phyloP scores from a whole-genome alignment of 2,888 invertebrate species.

The Sclerodermus sp. region DNA sequence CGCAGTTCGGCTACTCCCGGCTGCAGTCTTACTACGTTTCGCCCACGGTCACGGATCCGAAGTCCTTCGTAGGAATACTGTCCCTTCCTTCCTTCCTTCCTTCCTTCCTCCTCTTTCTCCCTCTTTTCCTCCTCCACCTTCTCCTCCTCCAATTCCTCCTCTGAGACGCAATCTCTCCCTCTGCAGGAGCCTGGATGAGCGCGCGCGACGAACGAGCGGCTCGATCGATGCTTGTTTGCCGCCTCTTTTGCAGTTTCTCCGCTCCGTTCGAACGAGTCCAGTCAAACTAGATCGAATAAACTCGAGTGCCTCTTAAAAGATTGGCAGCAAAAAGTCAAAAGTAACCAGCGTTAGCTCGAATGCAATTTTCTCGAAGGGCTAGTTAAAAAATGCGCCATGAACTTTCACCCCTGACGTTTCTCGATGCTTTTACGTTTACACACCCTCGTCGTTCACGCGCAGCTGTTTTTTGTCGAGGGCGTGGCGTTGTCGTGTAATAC shows the following conservation, averaged over 20 bases:
- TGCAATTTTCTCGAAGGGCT: too few species aligned
- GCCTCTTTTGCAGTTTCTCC: constrained; percentile 30
- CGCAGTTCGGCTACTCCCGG: constrained; percentile 7
- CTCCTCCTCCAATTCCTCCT: constrained; percentile 17
- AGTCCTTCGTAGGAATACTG: background rate
- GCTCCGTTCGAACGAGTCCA: too few species aligned
- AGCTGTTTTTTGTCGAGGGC: too few species aligned
- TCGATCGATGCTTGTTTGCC: constrained; percentile 36
- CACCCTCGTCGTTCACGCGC: too few species aligned
- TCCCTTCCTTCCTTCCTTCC: background rate
- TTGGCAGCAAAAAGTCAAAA: too few species aligned
- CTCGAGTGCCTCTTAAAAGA: too few species aligned
- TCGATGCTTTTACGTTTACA: too few species aligned
- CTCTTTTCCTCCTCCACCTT: constrained; percentile 6
- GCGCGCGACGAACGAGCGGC: constrained; percentile 31
- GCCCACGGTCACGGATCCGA: background rate
- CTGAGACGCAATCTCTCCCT: constrained; percentile 4
- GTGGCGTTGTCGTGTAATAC: too few species aligned
- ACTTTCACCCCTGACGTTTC: too few species aligned
- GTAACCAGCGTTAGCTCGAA: too few species aligned
- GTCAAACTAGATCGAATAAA: too few species aligned
- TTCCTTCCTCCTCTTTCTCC: background rate
- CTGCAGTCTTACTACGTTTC: background rate
- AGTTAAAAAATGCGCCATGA: too few species aligned
- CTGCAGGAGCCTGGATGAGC: constrained; percentile 33